These are phyloP conservation scores for Schizopygopsis pylzovi DNA, from an alignment of 2,797 vertebrate species.

Conservation along the genomic window DNA sequence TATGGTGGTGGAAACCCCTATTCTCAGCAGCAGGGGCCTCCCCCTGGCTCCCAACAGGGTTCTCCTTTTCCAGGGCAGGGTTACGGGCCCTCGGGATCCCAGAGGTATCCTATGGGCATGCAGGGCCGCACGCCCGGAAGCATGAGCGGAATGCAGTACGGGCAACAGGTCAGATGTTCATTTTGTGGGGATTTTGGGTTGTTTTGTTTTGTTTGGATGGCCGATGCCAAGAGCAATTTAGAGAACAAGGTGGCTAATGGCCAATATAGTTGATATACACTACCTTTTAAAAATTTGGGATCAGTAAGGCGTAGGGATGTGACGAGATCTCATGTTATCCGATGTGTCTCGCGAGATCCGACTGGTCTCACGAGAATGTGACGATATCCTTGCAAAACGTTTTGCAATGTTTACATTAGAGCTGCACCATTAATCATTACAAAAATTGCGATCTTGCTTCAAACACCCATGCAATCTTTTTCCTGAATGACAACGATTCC, in stretches of 20 bases:
- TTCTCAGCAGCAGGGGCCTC: slow-evolving; percentile 84
- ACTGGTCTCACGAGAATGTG: too few relatives aligned
- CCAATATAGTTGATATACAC: not conserved
- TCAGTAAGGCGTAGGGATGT: not conserved
- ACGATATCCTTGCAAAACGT: too few relatives aligned
- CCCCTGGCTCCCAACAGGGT: slow-evolving; percentile 80
- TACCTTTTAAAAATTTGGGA: not conserved
- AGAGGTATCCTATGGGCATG: slow-evolving; percentile 89
- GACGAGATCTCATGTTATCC: too few relatives aligned
- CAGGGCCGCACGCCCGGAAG: slow-evolving; percentile 86
- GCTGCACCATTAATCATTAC: too few relatives aligned
- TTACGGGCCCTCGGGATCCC: slow-evolving; percentile 83
- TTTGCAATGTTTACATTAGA: too few relatives aligned
- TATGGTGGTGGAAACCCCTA: slow-evolving; percentile 89
- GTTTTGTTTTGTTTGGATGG: not conserved
- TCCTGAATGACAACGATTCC: too few relatives aligned
- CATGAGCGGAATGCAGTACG: slow-evolving; percentile 90
- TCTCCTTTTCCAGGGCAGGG: slow-evolving; percentile 85
- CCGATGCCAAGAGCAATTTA: not conserved
- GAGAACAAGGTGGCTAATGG: not conserved
- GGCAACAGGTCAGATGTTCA: slow-evolving; percentile 88
- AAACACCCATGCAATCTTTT: too few relatives aligned
- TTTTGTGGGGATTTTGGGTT: not conserved
- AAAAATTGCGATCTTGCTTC: too few relatives aligned
- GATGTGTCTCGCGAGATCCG: too few relatives aligned